A percentile compares a stretch with the other conserved stretches of the same genome.
Conservation (phyloP, 2,888 invertebrate genomes). For the Volucella bombylans region DNA sequence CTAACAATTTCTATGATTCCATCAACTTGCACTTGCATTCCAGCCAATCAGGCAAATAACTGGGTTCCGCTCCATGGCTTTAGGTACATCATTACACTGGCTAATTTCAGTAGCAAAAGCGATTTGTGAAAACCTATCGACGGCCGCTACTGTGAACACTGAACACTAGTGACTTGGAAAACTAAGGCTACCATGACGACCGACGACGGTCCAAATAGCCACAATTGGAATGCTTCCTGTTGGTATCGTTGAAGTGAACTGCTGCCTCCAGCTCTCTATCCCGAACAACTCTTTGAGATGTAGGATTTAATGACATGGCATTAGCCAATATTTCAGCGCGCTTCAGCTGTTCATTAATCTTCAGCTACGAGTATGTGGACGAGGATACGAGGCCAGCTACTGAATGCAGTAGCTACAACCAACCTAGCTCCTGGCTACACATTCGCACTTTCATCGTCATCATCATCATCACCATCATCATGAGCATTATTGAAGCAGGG, state of each 20-base stretch:
- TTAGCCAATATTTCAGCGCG: constrained; percentile 74
- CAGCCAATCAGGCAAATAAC: constrained; percentile 62
- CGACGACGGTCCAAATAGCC: constrained; percentile 36
- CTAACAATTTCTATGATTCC: constrained; percentile 43
- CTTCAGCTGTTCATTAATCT: constrained; percentile 73
- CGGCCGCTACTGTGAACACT: constrained; percentile 38
- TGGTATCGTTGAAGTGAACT: constrained; percentile 11
- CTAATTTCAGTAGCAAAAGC: constrained; percentile 65
- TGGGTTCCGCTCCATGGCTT: constrained; percentile 34
- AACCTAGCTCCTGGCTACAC: constrained; percentile 29
- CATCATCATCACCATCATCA: too few species aligned
- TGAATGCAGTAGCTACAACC: constrained; percentile 33
- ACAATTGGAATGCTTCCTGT: constrained; percentile 53
- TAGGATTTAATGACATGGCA: constrained; percentile 72
- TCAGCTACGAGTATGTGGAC: constrained; percentile 46
- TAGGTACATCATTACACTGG: constrained; percentile 58
- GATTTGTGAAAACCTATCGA: constrained; percentile 41
- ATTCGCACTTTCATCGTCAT: constrained; percentile 51
- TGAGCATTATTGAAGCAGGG: background rate
- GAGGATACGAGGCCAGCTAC: constrained; percentile 20
- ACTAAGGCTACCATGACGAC: constrained; percentile 3
- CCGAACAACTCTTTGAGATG: constrained; percentile 54
- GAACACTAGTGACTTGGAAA: too few species aligned
- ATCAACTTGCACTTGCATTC: constrained; percentile 46
- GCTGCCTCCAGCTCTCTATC: constrained; percentile 20